Evolutionary conservation across 2,113 vertebrate genomes (phyloP).

Genomic region (Muntiacus reevesi): DNA sequence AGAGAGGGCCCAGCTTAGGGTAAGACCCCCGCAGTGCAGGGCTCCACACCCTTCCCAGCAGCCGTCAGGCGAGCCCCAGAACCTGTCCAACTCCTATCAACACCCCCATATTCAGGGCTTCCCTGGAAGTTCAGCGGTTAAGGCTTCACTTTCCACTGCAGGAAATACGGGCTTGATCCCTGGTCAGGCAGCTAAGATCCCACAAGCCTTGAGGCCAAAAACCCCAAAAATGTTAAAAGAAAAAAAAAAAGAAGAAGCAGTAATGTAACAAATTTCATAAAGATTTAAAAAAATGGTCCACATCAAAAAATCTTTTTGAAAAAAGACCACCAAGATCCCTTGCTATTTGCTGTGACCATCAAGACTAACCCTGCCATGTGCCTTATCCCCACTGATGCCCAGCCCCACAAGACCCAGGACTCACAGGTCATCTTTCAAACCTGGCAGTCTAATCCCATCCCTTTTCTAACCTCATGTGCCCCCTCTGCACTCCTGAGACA

Average conservation of each 20-base stretch:
- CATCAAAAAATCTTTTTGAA: background rate
- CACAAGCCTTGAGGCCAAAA: background rate
- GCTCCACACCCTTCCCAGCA: background rate
- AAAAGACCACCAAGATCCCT: background rate
- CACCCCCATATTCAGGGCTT: background rate
- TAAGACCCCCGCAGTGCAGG: background rate
- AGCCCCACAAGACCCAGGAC: background rate
- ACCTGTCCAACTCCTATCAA: background rate
- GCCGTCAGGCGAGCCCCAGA: background rate
- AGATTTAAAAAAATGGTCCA: background rate
- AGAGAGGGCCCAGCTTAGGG: background rate
- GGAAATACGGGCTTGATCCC: rapidly evolving
- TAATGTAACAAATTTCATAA: background rate
- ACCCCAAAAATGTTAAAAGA: background rate
- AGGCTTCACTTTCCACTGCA: background rate
- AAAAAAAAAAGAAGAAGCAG: background rate
- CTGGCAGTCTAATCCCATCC: background rate
- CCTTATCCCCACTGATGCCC: background rate
- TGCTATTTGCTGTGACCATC: background rate
- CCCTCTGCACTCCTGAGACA: background rate
- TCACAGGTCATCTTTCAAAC: background rate
- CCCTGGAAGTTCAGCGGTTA: background rate
- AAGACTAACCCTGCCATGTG: background rate
- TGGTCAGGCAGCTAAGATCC: background rate
- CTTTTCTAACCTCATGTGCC: background rate